Evolutionary conservation across 2,888 invertebrate species (phyloP), one percentile per base, ranked within the genome.

Genomic region (Toxonevra muliebris): DNA sequence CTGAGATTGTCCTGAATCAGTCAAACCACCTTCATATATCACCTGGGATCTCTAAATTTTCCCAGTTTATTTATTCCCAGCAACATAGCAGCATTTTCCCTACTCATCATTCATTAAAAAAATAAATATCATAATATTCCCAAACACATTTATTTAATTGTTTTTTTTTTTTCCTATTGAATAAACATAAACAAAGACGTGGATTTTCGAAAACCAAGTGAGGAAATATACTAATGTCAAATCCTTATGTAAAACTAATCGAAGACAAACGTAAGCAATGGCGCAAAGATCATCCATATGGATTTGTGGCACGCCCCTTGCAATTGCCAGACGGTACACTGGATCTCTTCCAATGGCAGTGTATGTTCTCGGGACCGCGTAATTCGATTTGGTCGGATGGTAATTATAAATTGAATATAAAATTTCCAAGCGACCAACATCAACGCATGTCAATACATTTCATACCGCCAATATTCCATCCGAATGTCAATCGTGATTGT

Each of bases 381-480:
- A 60, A 65, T 8, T 61, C 70, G 20, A 50, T 61, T 5, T 70
- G 66, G 64, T 60, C 60, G n/a, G 48, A 59, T 8, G 43, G 58
- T 15, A 30, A 12, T 1, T 70, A 52, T 43, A 52, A 61, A 42
- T 53, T 71, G n/a, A 40, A 19, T n/a, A 62, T 70, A 0, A 45
- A 58, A 54, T 70, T 71, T 50, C n/a, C 41, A 7, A 4, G 5
- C 8, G 4, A 15, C 13, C 45, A 64, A 40, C 13, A 43, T 0
- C 5, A 1, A 8, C 45, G n/a, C 0, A 63, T 68, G n/a, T 0
- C 1, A 0, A 50, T 55, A 9, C 15, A 12, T 20, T 73, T 64
- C 30, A 40, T 12, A 17, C 67, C 62, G 19, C 0, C 53, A 1
- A 67, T 72, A 7, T 73, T 72, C 12, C 73, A 73, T 64, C 73